Base-by-base conservation (phyloP, 2,888 invertebrate genomes). In the Phoronis australis region DNA sequence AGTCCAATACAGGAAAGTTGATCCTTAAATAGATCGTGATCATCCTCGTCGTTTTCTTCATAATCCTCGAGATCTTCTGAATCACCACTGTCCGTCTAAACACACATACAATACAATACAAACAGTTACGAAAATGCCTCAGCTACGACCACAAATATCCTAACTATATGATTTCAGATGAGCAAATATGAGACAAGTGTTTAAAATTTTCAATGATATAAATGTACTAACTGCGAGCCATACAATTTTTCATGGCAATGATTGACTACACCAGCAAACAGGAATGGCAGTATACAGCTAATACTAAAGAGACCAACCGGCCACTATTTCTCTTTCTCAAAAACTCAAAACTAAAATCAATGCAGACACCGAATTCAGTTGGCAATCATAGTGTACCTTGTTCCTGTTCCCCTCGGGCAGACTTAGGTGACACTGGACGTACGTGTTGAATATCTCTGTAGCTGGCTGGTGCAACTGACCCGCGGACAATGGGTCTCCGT, bases 351-450 rank as follows among this genome's bases (percentile, higher is more conserved):
- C n/a, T n/a, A n/a, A n/a, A n/a, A n/a, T n/a, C n/a, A n/a, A n/a
- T n/a, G n/a, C n/a, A n/a, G n/a, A n/a, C n/a, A n/a, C n/a, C n/a
- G n/a, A n/a, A n/a, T n/a, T n/a, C n/a, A n/a, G n/a, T n/a, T n/a
- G n/a, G n/a, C n/a, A n/a, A n/a, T n/a, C n/a, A n/a, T n/a, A n/a
- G n/a, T n/a, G n/a, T 79, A 83, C 82, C 48, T 80, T 80, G 3
- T 82, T 78, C 58, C 87, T 79, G 38, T 79, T 79, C 24, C 87
- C 92, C 71, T 90, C 87, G 0, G 92, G 92, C 0, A 89, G 85
- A 5, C 87, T 85, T 54, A 93, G 78, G 73, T 90, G 86, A 65
- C 85, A 86, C 65, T 86, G 85, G 41, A 92, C 76, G 70, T 89
- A 92, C 2, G 84, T 84, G 71, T 88, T 86, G 71, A 91, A 90